These are phyloP conservation scores for Amblyjoppa proteus DNA, from an alignment of 2,888 invertebrate genomes.

Conservation along the genomic window DNA sequence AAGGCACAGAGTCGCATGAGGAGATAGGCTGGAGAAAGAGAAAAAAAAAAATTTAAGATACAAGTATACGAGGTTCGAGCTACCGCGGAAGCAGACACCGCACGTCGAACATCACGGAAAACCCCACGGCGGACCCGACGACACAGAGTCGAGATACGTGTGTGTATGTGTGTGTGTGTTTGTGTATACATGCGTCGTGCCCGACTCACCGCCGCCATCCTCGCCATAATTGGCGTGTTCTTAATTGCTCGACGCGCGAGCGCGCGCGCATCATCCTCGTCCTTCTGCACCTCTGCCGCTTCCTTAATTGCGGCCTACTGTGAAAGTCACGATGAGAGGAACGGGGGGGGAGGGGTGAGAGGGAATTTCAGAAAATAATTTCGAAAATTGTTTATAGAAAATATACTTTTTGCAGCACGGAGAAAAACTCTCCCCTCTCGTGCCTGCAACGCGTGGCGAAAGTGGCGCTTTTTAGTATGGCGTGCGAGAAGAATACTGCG, in stretches of 20 bases:
- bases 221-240: constrained; percentile 57
- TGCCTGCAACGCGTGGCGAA: too few species aligned
- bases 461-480: too few species aligned
- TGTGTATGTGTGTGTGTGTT: not conserved
- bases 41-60: not conserved
- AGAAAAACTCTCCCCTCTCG: not conserved
- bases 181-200: constrained; percentile 2
- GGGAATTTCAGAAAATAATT: not conserved
- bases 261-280: constrained; percentile 49
- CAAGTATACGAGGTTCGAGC: not conserved
- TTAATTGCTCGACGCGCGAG: constrained; percentile 47
- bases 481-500: too few species aligned
- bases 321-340: constrained; percentile 35
- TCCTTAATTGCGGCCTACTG: constrained; percentile 39
- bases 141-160: not conserved
- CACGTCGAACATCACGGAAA: constrained; percentile 37
- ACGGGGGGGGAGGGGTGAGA: not conserved
- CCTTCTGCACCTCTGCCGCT: constrained; percentile 36
- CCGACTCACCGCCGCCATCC: constrained; percentile 32
- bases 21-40: constrained; percentile 11
- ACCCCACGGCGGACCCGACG: constrained; percentile 3
- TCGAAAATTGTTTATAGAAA: constrained; percentile 1
- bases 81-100: constrained; percentile 6
- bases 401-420: not conserved
- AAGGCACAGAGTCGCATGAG: not conserved